These are phyloP conservation scores for Drosophila greeni DNA, from an alignment of 2,888 invertebrate genomes.

Conservation along the genomic window DNA sequence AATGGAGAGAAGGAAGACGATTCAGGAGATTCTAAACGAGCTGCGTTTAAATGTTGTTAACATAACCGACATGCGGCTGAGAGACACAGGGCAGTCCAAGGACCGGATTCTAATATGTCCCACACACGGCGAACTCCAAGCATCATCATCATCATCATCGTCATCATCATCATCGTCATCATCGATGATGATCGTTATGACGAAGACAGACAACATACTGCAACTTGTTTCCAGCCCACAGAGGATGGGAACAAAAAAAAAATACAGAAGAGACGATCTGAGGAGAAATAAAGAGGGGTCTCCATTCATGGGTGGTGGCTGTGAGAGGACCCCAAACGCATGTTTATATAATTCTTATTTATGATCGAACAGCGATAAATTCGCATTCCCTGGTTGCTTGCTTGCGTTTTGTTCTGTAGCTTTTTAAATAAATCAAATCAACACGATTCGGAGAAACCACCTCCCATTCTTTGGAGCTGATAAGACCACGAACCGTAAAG, in stretches of 20 bases:
- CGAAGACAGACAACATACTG: conserved; percentile 26
- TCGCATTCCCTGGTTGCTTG: conserved; percentile 23
- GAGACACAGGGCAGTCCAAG: conserved; percentile 39
- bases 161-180: conserved; percentile 8
- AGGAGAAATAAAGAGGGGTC: background rate
- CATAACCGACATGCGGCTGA: conserved; percentile 42
- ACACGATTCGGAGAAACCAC: conserved; percentile 73
- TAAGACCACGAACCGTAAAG: conserved; percentile 33
- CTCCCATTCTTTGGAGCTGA: conserved; percentile 39
- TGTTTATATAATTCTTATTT: conserved; percentile 74
- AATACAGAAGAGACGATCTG: too few relatives aligned
- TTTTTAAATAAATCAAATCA: conserved; percentile 72
- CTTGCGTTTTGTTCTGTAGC: conserved; percentile 26
- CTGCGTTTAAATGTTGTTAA: conserved; percentile 72
- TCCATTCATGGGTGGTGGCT: conserved; percentile 48
- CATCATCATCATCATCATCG: conserved; percentile 8
- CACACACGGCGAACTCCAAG: conserved; percentile 62
- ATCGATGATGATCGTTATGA: conserved; percentile 7
- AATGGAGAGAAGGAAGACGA: conserved; percentile 25
- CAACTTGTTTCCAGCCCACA: conserved; percentile 45
- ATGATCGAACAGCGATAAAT: conserved; percentile 71
- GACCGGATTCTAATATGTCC: conserved; percentile 68
- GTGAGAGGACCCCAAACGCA: conserved; percentile 45
- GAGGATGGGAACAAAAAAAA: background rate
- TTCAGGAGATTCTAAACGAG: conserved; percentile 67